Evolutionary conservation across 2,797 vertebrate genomes (phyloP), one percentile per base, ranked within the genome.

Genomic region (Chelidonichthys spinosus): DNA sequence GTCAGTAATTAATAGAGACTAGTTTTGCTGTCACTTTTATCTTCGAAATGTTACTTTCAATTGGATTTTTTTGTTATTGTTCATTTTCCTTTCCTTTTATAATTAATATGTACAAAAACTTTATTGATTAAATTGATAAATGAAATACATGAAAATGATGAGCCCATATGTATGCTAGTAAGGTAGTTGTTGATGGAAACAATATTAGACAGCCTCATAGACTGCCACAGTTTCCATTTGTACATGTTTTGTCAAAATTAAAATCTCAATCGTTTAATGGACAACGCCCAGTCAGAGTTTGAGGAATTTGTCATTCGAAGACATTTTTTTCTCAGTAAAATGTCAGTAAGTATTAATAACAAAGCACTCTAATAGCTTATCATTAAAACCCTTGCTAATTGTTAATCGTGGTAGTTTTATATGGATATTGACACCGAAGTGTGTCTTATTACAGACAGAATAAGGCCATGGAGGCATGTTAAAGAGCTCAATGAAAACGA

Each of bases 31-130:
- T 7, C 25, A 36, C 42, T 39, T 17, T 32, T 62, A 11, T 60
- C 43, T 46, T 33, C 1, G 39, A 53, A 69, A 63, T 60, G 33
- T 11, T 3, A 46, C 42, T 55, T 62, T 64, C 10, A 61, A 9
- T 14, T 42, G 2, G 25, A 50, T 49, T 39, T 69, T 11, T 64
- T 5, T 14, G n/a, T 25, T 25, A 36, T 44, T 25, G 50, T 73
- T 66, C 1, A 39, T 36, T 37, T 47, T 40, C 7, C 6, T 49
- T 62, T 14, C 7, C 44, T 7, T 50, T 32, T 49, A 11, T 35
- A 11, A 59, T 53, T 40, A n/a, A 72, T 68, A 50, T 76, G 33
- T 36, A 54, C 33, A 80, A 55, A 46, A 13, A 52, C 49, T 35
- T 49, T 43, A 42, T 11, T 52, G 14, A 60, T 60, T 61, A 6